phyloP scores from a whole-genome alignment of 2,888 invertebrate species.

The Hartigia nigra region DNA sequence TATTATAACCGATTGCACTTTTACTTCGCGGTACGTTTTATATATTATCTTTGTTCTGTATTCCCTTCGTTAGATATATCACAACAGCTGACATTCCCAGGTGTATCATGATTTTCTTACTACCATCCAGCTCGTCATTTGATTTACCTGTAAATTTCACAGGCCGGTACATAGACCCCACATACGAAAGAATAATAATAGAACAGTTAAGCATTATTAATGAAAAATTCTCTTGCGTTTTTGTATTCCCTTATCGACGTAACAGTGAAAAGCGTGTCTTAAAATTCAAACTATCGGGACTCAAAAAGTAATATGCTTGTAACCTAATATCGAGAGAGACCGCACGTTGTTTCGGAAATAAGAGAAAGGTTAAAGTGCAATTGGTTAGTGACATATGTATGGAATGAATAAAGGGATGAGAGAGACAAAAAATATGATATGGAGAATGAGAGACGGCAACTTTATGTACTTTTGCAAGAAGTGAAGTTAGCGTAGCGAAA shows the following conservation, averaged over 20 bases:
- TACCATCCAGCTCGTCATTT: background rate
- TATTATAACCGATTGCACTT: background rate
- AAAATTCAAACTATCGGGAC: background rate
- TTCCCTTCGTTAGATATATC: background rate
- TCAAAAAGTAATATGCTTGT: background rate
- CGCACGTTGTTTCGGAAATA: background rate
- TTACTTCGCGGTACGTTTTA: background rate
- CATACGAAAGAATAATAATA: background rate
- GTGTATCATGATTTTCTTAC: background rate
- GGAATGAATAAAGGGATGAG: background rate
- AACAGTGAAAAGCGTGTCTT: background rate
- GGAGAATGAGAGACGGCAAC: background rate
- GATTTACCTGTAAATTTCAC: background rate
- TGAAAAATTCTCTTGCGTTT: too few species aligned
- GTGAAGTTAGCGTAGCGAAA: constrained; percentile 28
- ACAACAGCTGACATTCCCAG: background rate
- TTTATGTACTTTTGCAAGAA: constrained; percentile 24
- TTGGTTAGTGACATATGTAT: background rate
- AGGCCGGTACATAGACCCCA: background rate
- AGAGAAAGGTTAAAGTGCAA: background rate
- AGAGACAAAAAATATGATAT: background rate
- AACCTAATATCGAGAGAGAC: background rate
- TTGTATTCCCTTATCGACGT: too few species aligned
- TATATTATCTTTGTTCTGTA: background rate
- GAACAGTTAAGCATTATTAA: too few species aligned